These are phyloP conservation scores for Apis laboriosa DNA, from an alignment of 1,140 invertebrate genomes.

Conservation along the genomic window DNA sequence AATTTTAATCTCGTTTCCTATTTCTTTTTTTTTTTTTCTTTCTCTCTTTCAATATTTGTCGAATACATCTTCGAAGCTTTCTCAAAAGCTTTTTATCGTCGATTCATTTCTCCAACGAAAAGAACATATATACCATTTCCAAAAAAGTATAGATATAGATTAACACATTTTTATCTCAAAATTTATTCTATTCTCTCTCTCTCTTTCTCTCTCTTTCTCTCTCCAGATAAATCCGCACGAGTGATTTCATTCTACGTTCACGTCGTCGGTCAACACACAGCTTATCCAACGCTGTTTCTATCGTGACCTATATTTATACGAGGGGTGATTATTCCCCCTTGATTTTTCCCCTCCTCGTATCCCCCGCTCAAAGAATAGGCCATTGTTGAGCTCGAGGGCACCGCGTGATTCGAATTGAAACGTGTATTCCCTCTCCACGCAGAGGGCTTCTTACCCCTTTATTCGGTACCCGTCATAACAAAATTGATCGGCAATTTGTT, in stretches of 20 bases:
- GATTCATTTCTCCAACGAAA: background rate
- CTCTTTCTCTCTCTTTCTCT: no score
- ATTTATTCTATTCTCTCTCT: background rate
- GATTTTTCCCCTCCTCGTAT: conserved; percentile 15
- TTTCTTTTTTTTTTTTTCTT: background rate
- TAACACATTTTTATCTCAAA: no score
- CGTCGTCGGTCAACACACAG: background rate
- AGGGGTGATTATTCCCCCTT: conserved; percentile 47
- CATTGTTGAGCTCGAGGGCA: conserved; percentile 28
- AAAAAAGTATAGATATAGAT: no score
- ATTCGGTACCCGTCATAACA: background rate
- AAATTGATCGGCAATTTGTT: conserved; percentile 21
- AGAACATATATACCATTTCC: background rate
- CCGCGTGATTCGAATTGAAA: conserved; percentile 41
- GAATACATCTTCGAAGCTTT: background rate
- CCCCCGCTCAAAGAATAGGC: background rate
- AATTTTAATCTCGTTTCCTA: background rate
- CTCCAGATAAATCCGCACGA: conserved; percentile 11
- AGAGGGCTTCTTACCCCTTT: background rate
- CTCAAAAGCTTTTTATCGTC: background rate
- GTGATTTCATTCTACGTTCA: conserved; percentile 5
- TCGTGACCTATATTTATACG: conserved; percentile 49
- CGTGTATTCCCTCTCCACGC: background rate
- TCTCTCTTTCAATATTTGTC: background rate
- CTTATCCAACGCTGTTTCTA: conserved; percentile 18